Base-by-base conservation (phyloP, 1,140 invertebrate species). In the Asobara japonica region DNA sequence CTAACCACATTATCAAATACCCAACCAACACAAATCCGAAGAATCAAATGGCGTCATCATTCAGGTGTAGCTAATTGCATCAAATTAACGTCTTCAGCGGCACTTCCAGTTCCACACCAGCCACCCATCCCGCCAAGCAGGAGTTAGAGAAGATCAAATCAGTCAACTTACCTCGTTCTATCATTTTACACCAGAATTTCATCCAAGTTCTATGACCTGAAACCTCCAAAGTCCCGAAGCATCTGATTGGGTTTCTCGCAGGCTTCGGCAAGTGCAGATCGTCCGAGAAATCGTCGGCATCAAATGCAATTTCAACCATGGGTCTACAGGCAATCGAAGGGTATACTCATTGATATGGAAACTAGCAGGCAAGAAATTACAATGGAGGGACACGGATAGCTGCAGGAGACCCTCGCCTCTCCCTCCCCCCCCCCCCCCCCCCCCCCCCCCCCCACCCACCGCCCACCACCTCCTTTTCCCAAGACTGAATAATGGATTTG, bases 321-420 rank as follows among this genome's bases (percentile, higher is more conserved):
- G 29, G 22, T 25, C 4, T 38, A 16, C 13, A 36, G 30, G 51
- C 33, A 71, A 25, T 60, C 41, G 41, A 38, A 70, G 60, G 22
- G 30, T 64, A 62, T 31, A 30, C 60, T 82, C 79, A 79, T 82
- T 83, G 82, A 80, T 81, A 83, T 83, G 80, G 80, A 82, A 83
- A 83, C 81, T 78, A 82, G 80, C 76, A 75, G 78, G 74, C 77
- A 82, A 83, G 80, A 79, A 81, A 82, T 81, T 83, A 82, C 82
- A 82, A 82, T 81, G 74, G 76, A 78, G 76, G 81, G 76, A 78
- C 79, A 80, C 76, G 77, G 80, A 83, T 83, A 82, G 77, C 74
- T 78, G 73, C 71, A 75, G 76, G 77, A 71, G 27, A 27, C 20
- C 51, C 20, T 18, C 3, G n/a, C 5, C 16, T 51, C 48, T 18